Base-by-base conservation (phyloP, 92 coral and sea anemone genomes). In the Epizoanthus scotinus region DNA sequence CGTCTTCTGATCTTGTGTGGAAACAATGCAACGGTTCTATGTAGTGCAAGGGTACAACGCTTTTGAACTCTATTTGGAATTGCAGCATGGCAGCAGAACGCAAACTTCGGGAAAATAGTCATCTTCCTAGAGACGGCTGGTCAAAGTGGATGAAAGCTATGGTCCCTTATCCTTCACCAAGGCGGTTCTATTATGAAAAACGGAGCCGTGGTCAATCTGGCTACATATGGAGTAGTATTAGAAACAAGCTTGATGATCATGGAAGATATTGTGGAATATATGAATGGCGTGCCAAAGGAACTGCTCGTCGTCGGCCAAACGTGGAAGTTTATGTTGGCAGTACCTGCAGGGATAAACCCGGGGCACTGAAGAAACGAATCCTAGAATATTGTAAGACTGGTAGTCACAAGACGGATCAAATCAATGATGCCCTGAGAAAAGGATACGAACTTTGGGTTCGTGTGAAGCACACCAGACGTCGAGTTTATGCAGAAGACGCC, bases 261-360 rank as follows among this genome's bases (percentile, higher is more conserved):
- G 25, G 20, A 29, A 14, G 22, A 9, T 57, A 71, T 13, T 87
- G 91, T 75, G 94, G 91, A 49, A 90, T 91, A 28, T 88, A 91
- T 69, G 94, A 91, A 73, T 91, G 89, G 91, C 62, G 31, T 29
- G 91, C 82, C 8, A 49, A 40, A 26, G 59, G 89, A 47, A 82
- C 79, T 29, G 0, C 6, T 29, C 0, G 12, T 2, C 26, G 6
- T 19, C 80, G 68, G 42, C 71, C 77, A 14, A 63, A 65, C 13
- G 1, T 15, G 5, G 94, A 82, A 9, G 94, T 91, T 19, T 91
- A 91, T 56, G 62, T 91, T 70, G 94, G 94, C 10, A 85, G 94
- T 40, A 91, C 94, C 0, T 88, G 90, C 77, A 55, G 87, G 49
- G 34, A 2, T 3, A 85, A 73, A 64, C 83, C 79, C 3, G 89